Base-by-base conservation (phyloP, 2,888 invertebrate genomes). In the Leucoma salicis region DNA sequence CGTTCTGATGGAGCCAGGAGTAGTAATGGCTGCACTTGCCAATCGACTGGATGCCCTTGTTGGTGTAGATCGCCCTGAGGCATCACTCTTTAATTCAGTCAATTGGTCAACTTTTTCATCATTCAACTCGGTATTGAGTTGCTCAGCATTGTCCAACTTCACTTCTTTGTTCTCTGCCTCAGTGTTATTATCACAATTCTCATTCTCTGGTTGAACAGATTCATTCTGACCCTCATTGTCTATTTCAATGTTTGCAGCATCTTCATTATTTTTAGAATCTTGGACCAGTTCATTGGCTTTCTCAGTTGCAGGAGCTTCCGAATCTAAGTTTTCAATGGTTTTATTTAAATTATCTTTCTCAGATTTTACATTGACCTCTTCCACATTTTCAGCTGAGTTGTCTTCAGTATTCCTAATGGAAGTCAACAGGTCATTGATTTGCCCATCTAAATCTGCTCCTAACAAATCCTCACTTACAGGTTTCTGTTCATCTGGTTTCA, bases 1-100 rank as follows among this genome's bases (percentile, higher is more conserved):
- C 0, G 85, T 85, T 14, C 65, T 70, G 7, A 85, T 63, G 1
- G 70, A 53, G 33, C 74, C 68, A 0, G 84, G 80, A 0, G 82
- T 79, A 0, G 57, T n/a, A n/a, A n/a, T 56, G 6, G 43, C 65
- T 0, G 75, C 15, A 8, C n/a, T 35, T 0, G 33, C 69, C 7
- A 74, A 31, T 0, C 79, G 65, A 2, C 76, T 48, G 0, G 82
- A 78, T 0, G 60, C 43, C 11, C 80, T 65, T 0, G 69, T 64
- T 0, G 81, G 78, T 0, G 82, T 80, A 0, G 61, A 57, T 28
- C 50, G 62, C 0, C 55, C 68, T 12, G 46, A 18, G 0, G 60
- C 62, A 31, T 45, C 42, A 21, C n/a, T 44, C 24, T 65, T 67
- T 2, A 69, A 32, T 0, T 56, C 57, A 15, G 35, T 40, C 0